phyloP scores from a whole-genome alignment of 1,140 invertebrate genomes.

The Apis dorsata region DNA sequence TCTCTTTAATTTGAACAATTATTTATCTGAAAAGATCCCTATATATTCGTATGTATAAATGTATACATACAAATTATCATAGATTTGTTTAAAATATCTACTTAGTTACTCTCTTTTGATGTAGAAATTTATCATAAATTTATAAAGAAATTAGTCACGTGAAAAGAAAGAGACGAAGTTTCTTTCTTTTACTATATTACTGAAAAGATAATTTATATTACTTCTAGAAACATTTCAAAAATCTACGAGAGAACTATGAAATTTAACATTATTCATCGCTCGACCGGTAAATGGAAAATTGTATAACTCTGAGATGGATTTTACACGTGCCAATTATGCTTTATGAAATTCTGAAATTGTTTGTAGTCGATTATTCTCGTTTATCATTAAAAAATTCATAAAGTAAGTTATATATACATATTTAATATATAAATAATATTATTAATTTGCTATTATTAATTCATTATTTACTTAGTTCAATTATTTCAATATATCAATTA shows the following conservation, averaged over 20 bases:
- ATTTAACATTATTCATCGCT: conserved; percentile 81
- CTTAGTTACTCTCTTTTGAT: too few relatives aligned
- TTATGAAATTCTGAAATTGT: conserved; percentile 83
- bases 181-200: too few relatives aligned
- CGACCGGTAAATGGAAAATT: conserved; percentile 79
- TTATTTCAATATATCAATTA: too few relatives aligned
- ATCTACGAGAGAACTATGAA: conserved; percentile 81
- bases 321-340: conserved; percentile 83
- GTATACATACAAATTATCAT: not conserved
- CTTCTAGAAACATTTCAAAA: conserved; percentile 81
- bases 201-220: too few relatives aligned
- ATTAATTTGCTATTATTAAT: too few relatives aligned
- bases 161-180: too few relatives aligned
- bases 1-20: not conserved
- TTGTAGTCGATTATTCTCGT: conserved; percentile 71
- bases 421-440: too few relatives aligned
- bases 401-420: conserved; percentile 77
- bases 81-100: not conserved
- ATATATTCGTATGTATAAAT: not conserved
- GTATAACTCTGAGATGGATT: conserved; percentile 82
- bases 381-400: conserved; percentile 81
- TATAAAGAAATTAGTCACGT: too few relatives aligned
- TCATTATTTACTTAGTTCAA: too few relatives aligned
- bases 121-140: not conserved
- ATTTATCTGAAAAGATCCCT: not conserved